A percentile compares a stretch with the other conserved stretches of the same genome.
phyloP scores from a whole-genome alignment of 35 echinoderm and acorn worm genomes.

The Nesometra sesokonis region DNA sequence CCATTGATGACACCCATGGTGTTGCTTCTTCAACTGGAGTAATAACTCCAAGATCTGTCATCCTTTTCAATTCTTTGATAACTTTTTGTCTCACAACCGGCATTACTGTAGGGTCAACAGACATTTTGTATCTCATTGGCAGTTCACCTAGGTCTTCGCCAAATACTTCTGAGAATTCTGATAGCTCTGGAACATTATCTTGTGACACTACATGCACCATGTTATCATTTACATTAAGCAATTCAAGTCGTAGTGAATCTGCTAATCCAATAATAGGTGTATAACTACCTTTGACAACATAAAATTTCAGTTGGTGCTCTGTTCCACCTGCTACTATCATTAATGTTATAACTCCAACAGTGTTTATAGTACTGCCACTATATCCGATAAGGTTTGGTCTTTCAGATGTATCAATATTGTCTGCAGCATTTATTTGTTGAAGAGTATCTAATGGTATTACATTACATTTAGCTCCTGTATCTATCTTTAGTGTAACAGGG shows the following conservation, averaged over 20 bases:
- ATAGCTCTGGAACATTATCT: too few species aligned
- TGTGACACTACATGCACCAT: too few species aligned
- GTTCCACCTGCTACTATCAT: too few species aligned
- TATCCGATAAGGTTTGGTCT: not conserved
- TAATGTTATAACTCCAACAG: too few species aligned
- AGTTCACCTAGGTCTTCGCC: not conserved
- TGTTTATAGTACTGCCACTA: not conserved
- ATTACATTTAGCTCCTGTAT: not conserved
- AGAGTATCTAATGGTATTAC: not conserved
- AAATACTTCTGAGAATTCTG: constrained; percentile 4
- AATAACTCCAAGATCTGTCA: constrained; percentile 12
- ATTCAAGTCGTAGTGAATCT: too few species aligned
- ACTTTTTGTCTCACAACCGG: constrained; percentile 35
- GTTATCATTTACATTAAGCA: too few species aligned
- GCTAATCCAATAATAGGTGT: too few species aligned
- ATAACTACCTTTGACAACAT: too few species aligned
- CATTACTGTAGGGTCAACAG: not conserved
- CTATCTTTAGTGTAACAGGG: not conserved
- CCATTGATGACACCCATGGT: constrained; percentile 41
- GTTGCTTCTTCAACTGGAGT: constrained; percentile 10
- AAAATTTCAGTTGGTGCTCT: too few species aligned
- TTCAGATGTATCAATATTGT: not conserved
- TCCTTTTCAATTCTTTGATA: constrained; percentile 9
- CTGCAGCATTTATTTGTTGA: not conserved
- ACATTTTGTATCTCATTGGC: constrained; percentile 10